phyloP scores from a whole-genome alignment of 1,140 invertebrate species.

The Eubasilissa regina region DNA sequence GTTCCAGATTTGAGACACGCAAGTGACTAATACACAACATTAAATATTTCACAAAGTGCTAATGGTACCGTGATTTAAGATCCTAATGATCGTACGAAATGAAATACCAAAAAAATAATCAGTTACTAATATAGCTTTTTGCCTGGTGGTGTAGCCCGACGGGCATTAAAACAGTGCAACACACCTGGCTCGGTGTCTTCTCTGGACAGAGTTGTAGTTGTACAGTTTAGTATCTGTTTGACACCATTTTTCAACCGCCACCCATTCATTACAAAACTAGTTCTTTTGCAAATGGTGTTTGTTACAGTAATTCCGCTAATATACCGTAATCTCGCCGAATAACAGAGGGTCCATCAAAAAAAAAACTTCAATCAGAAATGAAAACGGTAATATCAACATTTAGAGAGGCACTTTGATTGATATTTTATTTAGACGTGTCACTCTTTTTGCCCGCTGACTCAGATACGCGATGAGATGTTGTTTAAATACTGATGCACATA shows the following conservation, averaged over 20 bases:
- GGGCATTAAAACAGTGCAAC: neutral
- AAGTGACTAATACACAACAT: too few species aligned
- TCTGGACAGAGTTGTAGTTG: constrained; percentile 23
- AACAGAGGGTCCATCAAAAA: constrained; percentile 13
- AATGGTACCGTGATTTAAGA: too few species aligned
- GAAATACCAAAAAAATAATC: too few species aligned
- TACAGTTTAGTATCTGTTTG: constrained; percentile 41
- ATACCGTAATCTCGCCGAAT: constrained; percentile 19
- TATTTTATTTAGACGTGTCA: too few species aligned
- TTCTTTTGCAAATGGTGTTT: constrained; percentile 34
- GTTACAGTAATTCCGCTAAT: constrained; percentile 3
- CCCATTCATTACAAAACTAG: constrained; percentile 42
- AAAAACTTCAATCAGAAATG: constrained; percentile 18
- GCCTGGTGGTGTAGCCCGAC: too few species aligned
- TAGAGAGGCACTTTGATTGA: neutral
- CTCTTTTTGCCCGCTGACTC: too few species aligned
- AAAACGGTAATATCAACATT: constrained; percentile 23
- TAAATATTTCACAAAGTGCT: too few species aligned
- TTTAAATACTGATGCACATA: too few species aligned
- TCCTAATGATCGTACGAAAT: too few species aligned
- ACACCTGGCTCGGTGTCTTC: constrained; percentile 8
- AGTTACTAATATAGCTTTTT: too few species aligned
- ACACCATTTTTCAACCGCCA: constrained; percentile 38
- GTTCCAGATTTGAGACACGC: too few species aligned
- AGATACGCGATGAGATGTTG: too few species aligned